A percentile compares a stretch with the other conserved stretches of the same genome.
phyloP scores from a whole-genome alignment of 2,797 vertebrate species.

The Spinus olivaceus region DNA sequence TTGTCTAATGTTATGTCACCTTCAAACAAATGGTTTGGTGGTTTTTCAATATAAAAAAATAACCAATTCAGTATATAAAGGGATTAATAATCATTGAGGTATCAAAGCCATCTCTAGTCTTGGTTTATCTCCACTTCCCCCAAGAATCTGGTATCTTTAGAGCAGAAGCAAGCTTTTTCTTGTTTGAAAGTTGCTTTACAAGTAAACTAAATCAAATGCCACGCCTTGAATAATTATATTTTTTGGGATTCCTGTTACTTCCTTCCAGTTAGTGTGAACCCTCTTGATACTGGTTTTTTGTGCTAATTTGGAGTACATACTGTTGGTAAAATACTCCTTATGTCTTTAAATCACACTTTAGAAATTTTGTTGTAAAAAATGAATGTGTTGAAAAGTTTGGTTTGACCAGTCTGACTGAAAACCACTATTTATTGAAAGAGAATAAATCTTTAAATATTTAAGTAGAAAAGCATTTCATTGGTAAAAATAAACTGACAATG shows the following conservation, averaged over 20 bases:
- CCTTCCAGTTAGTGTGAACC: background rate
- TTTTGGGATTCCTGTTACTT: background rate
- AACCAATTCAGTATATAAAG: background rate
- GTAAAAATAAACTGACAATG: background rate
- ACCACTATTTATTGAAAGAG: background rate
- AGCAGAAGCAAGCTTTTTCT: background rate
- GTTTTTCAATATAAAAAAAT: background rate
- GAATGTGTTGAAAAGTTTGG: background rate
- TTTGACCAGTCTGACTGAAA: background rate
- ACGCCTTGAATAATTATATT: background rate
- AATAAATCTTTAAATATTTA: background rate
- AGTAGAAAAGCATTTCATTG: background rate
- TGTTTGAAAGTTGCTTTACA: background rate
- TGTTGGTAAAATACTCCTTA: background rate
- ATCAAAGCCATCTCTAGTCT: background rate
- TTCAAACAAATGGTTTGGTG: background rate
- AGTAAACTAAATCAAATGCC: background rate
- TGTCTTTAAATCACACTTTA: background rate
- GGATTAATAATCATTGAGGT: background rate
- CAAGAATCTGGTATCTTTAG: background rate
- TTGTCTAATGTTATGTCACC: background rate
- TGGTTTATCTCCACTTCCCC: background rate
- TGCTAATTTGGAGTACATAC: background rate
- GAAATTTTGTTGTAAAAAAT: background rate
- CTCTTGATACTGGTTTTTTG: background rate